These are phyloP conservation scores for Lasioglossum albipes DNA, from an alignment of 1,140 invertebrate species.

Conservation along the genomic window DNA sequence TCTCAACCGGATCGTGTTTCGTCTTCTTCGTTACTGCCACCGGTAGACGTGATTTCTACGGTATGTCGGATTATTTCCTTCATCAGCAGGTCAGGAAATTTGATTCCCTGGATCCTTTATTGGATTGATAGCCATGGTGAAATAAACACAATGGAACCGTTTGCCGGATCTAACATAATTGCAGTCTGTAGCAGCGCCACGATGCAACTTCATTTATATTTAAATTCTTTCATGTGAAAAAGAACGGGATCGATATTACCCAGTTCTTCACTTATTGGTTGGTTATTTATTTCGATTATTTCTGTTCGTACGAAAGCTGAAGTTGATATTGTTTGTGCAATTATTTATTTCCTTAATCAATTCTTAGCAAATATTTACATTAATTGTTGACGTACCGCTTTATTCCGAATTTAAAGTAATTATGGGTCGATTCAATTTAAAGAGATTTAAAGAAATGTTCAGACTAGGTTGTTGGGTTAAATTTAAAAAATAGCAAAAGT, in stretches of 20 bases:
- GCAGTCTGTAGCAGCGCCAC: not conserved
- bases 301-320: too few species aligned
- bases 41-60: not conserved
- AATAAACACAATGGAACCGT: not conserved
- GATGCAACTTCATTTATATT: not conserved
- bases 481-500: too few species aligned
- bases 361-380: too few species aligned
- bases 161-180: not conserved
- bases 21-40: not conserved
- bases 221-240: not conserved
- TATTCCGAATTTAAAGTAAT: too few species aligned
- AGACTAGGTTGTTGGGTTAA: too few species aligned
- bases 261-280: too few species aligned
- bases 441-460: too few species aligned
- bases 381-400: too few species aligned
- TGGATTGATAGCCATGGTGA: not conserved
- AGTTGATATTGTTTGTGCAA: too few species aligned
- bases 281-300: too few species aligned
- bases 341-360: too few species aligned
- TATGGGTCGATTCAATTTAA: too few species aligned
- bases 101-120: conserved; percentile 26
- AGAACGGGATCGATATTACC: not conserved
- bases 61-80: conserved; percentile 26
- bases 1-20: not conserved
- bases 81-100: conserved; percentile 6